Percentiles rank a stretch among this genome's conserved stretches.
phyloP scores from a whole-genome alignment of 2,888 invertebrate species.

The Aspidiotus rigidus region DNA sequence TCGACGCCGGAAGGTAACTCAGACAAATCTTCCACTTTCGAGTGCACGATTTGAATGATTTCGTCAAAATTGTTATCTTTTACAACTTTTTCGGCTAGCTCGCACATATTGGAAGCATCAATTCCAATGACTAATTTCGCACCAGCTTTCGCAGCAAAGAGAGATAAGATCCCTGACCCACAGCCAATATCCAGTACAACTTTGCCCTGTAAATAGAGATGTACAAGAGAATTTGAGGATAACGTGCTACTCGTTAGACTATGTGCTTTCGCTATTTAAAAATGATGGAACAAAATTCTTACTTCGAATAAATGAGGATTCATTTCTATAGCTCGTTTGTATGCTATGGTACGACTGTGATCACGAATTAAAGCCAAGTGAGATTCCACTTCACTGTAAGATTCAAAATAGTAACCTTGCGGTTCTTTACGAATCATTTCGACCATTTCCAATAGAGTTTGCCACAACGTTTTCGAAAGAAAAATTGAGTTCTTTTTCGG shows the following conservation, averaged over 20 bases:
- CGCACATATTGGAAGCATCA: slow-evolving; percentile 80
- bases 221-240: slow-evolving; percentile 43
- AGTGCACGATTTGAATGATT: slow-evolving; percentile 11
- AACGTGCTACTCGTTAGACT: too few species aligned
- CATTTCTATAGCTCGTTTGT: slow-evolving; percentile 22
- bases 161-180: slow-evolving; percentile 92
- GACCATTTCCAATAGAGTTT: neutral
- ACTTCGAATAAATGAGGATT: slow-evolving; percentile 25
- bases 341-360: slow-evolving; percentile 11
- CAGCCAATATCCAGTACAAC: slow-evolving; percentile 91
- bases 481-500: too few species aligned
- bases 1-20: slow-evolving; percentile 19
- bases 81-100: slow-evolving; percentile 1
- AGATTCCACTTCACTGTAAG: slow-evolving; percentile 12
- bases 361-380: slow-evolving; percentile 17
- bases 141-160: slow-evolving; percentile 94
- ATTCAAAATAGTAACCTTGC: slow-evolving; percentile 20
- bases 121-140: slow-evolving; percentile 83
- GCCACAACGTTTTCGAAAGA: too few species aligned
- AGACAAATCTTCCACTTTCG: slow-evolving; percentile 17
- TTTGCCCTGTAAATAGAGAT: slow-evolving; percentile 54
- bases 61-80: slow-evolving; percentile 13
- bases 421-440: neutral
- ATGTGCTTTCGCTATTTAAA: neutral
- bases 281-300: neutral